Evolutionary conservation across 2,888 invertebrate genomes (phyloP).

Genomic region (Pristionchus maxplancki): DNA sequence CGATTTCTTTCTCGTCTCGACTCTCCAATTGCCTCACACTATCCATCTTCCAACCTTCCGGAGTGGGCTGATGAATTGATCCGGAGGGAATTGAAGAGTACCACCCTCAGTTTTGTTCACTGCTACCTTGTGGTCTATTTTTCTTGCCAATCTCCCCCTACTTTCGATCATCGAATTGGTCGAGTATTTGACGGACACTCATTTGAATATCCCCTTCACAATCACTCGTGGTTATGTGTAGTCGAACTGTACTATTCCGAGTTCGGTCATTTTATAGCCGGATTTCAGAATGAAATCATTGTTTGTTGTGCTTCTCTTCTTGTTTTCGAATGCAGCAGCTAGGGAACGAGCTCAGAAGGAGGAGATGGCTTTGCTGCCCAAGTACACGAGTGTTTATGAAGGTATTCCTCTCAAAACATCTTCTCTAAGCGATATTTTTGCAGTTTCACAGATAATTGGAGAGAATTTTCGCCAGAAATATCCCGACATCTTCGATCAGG

Average conservation of each 20-base stretch:
- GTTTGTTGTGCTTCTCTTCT: neutral
- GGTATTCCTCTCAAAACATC: neutral
- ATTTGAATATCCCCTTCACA: neutral
- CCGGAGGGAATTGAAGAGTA: neutral
- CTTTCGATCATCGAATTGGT: too few relatives aligned
- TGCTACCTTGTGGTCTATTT: neutral
- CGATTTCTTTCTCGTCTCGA: neutral
- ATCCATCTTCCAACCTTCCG: neutral
- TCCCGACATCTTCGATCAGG: slow-evolving; percentile 9
- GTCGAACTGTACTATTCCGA: neutral
- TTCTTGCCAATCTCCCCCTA: neutral
- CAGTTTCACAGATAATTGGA: slow-evolving; percentile 10
- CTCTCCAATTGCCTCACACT: neutral
- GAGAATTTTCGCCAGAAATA: neutral
- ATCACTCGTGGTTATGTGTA: neutral
- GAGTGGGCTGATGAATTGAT: neutral
- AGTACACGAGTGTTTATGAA: neutral
- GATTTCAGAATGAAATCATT: neutral
- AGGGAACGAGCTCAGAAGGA: neutral
- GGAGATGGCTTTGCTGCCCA: neutral
- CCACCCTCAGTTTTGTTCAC: neutral
- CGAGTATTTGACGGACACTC: too few relatives aligned
- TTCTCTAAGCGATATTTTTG: neutral
- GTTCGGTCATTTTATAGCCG: neutral
- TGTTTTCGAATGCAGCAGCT: neutral